Percentiles rank a stretch among this genome's conserved stretches.
Conservation (phyloP, 2,113 vertebrate genomes). For the Perca schrenkii region DNA sequence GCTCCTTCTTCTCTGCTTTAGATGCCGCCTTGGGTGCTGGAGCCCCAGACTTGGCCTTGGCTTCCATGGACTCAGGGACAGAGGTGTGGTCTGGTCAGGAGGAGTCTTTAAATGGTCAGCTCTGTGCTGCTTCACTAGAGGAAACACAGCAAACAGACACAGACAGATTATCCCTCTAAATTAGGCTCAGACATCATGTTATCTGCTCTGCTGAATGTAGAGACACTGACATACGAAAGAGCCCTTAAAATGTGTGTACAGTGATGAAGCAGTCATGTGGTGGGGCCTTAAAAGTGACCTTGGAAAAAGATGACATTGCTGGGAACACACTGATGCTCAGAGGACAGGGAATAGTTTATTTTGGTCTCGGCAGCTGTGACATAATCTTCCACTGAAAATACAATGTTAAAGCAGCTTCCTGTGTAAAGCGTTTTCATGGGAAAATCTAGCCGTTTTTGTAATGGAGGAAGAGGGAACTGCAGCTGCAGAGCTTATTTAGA, state of each 20-base stretch:
- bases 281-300: slow-evolving; percentile 79
- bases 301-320: slow-evolving; percentile 76
- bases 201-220: slow-evolving; percentile 56
- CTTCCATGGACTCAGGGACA: slow-evolving; percentile 80
- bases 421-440: slow-evolving; percentile 35
- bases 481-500: slow-evolving; percentile 26
- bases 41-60: slow-evolving; percentile 80
- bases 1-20: slow-evolving; percentile 85
- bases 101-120: slow-evolving; percentile 71
- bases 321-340: slow-evolving; percentile 28
- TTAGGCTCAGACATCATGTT: slow-evolving; percentile 38
- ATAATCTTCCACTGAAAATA: slow-evolving; percentile 29
- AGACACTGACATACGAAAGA: slow-evolving; percentile 36
- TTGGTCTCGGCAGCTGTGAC: slow-evolving; percentile 61
- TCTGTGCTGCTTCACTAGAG: slow-evolving; percentile 74
- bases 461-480: slow-evolving; percentile 8
- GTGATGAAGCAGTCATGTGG: slow-evolving; percentile 39
- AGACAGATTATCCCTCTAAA: slow-evolving; percentile 66
- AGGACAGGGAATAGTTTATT: slow-evolving; percentile 57
- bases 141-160: slow-evolving; percentile 68
- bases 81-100: slow-evolving; percentile 69
- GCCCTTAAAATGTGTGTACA: slow-evolving; percentile 32
- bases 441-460: slow-evolving; percentile 48
- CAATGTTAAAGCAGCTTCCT: slow-evolving; percentile 47
- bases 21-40: slow-evolving; percentile 72